These are phyloP conservation scores for Matsumurasca onukii DNA, from an alignment of 1,140 invertebrate genomes.

Conservation along the genomic window DNA sequence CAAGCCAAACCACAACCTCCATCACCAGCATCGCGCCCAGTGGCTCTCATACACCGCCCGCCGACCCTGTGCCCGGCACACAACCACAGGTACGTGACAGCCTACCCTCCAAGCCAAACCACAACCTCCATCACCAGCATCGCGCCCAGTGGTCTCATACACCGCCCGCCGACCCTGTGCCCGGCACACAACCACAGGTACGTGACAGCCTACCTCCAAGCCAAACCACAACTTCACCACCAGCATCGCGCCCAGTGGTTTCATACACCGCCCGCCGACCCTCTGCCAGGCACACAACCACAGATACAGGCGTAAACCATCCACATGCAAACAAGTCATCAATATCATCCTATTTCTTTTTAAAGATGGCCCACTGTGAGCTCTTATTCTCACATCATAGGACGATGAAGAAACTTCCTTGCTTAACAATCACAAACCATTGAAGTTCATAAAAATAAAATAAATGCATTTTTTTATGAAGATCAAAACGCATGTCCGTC, in stretches of 20 bases:
- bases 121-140: slow-evolving; percentile 30
- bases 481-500: too few relatives aligned
- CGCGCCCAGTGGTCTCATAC: neutral
- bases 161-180: neutral
- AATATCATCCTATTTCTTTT: too few relatives aligned
- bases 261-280: neutral
- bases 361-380: too few relatives aligned
- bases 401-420: too few relatives aligned
- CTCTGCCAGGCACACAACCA: neutral
- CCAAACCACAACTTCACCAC: slow-evolving; percentile 24
- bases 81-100: slow-evolving; percentile 65
- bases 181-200: slow-evolving; percentile 49
- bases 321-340: too few relatives aligned
- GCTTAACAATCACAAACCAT: too few relatives aligned
- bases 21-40: slow-evolving; percentile 17
- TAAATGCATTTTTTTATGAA: too few relatives aligned
- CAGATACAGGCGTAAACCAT: too few relatives aligned
- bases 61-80: neutral
- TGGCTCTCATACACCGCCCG: neutral
- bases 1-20: slow-evolving; percentile 26
- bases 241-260: slow-evolving; percentile 16
- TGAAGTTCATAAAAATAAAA: too few relatives aligned
- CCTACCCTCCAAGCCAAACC: slow-evolving; percentile 14
- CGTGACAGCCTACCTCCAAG: slow-evolving; percentile 54
- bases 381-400: too few relatives aligned